Evolutionary conservation across 2,113 vertebrate genomes (phyloP), one percentile per base, ranked within the genome.

Genomic region (Oenanthe melanoleuca): DNA sequence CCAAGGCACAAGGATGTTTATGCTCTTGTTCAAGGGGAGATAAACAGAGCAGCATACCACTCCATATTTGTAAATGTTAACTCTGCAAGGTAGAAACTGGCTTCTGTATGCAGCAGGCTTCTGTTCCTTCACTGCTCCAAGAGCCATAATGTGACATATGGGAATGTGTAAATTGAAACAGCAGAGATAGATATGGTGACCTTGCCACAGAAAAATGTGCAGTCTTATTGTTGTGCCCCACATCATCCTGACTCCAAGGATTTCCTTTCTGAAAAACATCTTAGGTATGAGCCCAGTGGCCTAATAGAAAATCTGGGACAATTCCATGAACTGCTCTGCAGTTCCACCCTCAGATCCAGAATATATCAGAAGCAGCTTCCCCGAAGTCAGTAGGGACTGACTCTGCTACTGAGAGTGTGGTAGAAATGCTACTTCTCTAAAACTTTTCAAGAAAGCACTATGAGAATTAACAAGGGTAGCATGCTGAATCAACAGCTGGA

Each of bases 31-130:
- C 78, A 65, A 60, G 44, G 64, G 60, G 78, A 64, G 77, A 93
- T 95, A 97, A 96, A 95, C 96, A 93, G 93, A 96, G 95, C 89
- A 92, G 97, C 94, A 99, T 99, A 98, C 98, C 98, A 98, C 98
- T 98, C 99, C 99, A 98, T 99, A 98, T 99, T 97, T 97, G 98
- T 97, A 89, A 96, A 95, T 97, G 97, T 96, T 96, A 63, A 89
- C 45, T 81, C 71, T 56, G 52, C 94, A 82, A 85, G 79, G 53
- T 91, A 77, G 75, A 25, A 80, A 66, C 81, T 86, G 80, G 83
- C 71, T 69, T 86, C 80, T 63, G 56, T 31, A 38, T 8, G 78
- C 73, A 79, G 25, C 44, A 52, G 38, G 9, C 89, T 90, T 31
- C 86, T 57, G 9, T 42, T 93, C 84, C 89, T 75, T 65, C 60